Conservation (phyloP, 2,797 vertebrate species). For the Holocentrus rufus region DNA sequence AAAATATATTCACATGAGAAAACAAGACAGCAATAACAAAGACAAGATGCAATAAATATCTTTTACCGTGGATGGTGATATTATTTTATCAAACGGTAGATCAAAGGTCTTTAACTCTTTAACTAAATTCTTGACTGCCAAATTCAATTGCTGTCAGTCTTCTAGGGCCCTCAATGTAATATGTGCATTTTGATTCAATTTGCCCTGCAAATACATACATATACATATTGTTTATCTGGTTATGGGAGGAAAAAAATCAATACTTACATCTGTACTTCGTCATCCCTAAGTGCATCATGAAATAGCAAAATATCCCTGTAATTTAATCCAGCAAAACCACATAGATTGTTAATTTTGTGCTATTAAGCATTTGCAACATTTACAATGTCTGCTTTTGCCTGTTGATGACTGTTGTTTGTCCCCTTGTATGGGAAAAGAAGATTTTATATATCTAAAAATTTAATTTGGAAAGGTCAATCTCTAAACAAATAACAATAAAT, state of each 20-base stretch:
- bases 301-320: slow-evolving; percentile 93
- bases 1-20: slow-evolving; percentile 17
- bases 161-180: slow-evolving; percentile 91
- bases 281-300: slow-evolving; percentile 99
- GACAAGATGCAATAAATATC: slow-evolving; percentile 68
- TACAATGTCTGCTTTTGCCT: slow-evolving; percentile 84
- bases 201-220: slow-evolving; percentile 95
- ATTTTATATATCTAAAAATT: slow-evolving; percentile 94
- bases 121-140: slow-evolving; percentile 99
- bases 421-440: slow-evolving; percentile 89
- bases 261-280: slow-evolving; percentile 96
- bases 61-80: slow-evolving; percentile 78
- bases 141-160: slow-evolving; percentile 99
- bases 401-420: slow-evolving; percentile 93
- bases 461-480: slow-evolving; percentile 96
- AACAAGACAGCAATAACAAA: slow-evolving; percentile 32
- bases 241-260: slow-evolving; percentile 95
- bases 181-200: slow-evolving; percentile 99
- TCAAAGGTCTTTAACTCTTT: slow-evolving; percentile 98
- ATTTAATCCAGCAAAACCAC: slow-evolving; percentile 93
- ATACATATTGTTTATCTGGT: slow-evolving; percentile 99
- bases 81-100: slow-evolving; percentile 88
- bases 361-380: slow-evolving; percentile 92
- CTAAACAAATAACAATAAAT: slow-evolving; percentile 87
- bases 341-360: slow-evolving; percentile 94